phyloP scores from a whole-genome alignment of 2,797 vertebrate species.

The Leptatherina wallacei region DNA sequence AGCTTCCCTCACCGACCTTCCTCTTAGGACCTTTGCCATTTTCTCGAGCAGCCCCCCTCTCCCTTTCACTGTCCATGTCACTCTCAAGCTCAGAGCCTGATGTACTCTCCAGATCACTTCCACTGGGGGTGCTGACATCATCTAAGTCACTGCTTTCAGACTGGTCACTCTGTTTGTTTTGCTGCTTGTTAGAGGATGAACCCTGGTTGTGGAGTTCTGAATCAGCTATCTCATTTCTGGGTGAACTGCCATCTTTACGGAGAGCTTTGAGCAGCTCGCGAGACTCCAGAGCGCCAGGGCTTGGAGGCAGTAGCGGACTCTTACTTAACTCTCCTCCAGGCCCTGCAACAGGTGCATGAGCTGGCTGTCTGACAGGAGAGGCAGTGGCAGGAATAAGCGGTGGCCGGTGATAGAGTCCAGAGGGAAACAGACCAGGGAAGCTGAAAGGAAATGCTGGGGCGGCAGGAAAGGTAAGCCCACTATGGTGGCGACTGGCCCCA shows the following conservation, averaged over 20 bases:
- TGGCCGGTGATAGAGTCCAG: constrained; percentile 97
- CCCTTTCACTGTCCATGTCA: constrained; percentile 97
- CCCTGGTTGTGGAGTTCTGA: constrained; percentile 86
- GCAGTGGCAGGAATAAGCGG: constrained; percentile 91
- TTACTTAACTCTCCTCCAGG: constrained; percentile 81
- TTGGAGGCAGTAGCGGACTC: constrained; percentile 91
- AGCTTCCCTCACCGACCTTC: constrained; percentile 86
- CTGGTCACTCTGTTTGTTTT: constrained; percentile 94
- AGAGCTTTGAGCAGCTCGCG: constrained; percentile 95
- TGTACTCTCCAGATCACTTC: constrained; percentile 98
- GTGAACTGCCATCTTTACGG: constrained; percentile 87
- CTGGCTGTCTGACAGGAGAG: constrained; percentile 91
- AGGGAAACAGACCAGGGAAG: constrained; percentile 97
- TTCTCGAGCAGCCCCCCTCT: constrained; percentile 91
- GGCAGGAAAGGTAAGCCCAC: constrained; percentile 96
- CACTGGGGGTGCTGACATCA: constrained; percentile 96
- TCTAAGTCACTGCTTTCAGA: constrained; percentile 98
- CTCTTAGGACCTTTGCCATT: constrained; percentile 95
- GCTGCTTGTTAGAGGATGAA: constrained; percentile 86
- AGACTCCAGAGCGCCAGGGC: constrained; percentile 90
- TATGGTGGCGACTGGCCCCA: constrained; percentile 94
- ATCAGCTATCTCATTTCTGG: constrained; percentile 85
- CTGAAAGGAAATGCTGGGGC: constrained; percentile 97
- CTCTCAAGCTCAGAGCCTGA: constrained; percentile 99
- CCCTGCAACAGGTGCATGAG: constrained; percentile 77